Base-by-base conservation (phyloP, 2,797 vertebrate genomes). In the Dendrocincla fuliginosa region DNA sequence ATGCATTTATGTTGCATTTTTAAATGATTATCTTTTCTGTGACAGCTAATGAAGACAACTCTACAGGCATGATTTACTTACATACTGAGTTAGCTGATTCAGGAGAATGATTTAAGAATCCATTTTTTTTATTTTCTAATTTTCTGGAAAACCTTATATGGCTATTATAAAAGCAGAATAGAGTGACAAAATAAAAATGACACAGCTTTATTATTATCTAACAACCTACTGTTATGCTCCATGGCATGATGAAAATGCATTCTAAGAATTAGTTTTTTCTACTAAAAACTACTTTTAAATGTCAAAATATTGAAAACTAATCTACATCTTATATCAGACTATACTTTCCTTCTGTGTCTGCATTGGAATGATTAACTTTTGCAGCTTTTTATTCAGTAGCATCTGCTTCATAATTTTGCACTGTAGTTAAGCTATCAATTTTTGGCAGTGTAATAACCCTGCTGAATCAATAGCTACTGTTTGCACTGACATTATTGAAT, bases 361-460 rank as follows among this genome's bases (percentile, higher is more conserved):
- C 39, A 42, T 76, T 77, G 92, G 74, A 91, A 79, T 96, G 96
- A 97, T 96, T 97, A 96, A 80, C 94, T 95, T 95, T 95, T 96
- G 89, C 55, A 89, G 82, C 33, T 90, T 96, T 96, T 94, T 96
- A 77, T 88, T 97, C 89, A 93, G 50, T 71, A 96, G 71, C 93
- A 96, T 97, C 96, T 97, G 96, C 89, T 96, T 96, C 89, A 85
- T 96, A 93, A 84, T 97, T 95, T 96, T 90, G 37, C 86, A 81
- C 64, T 94, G 79, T 88, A 96, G 95, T 96, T 94, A 95, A 96
- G 87, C 64, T 92, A 95, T 94, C 87, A 89, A 39, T 87, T 96
- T 96, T 95, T 94, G 94, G 77, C 90, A 90, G 30, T 57, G 49
- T 89, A 91, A 90, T 91, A 95, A 91, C 73, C 33, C 42, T 71